A percentile compares a stretch with the other conserved stretches of the same genome.
phyloP scores from a whole-genome alignment of 2,797 vertebrate species.

The Periophthalmus magnuspinnatus region DNA sequence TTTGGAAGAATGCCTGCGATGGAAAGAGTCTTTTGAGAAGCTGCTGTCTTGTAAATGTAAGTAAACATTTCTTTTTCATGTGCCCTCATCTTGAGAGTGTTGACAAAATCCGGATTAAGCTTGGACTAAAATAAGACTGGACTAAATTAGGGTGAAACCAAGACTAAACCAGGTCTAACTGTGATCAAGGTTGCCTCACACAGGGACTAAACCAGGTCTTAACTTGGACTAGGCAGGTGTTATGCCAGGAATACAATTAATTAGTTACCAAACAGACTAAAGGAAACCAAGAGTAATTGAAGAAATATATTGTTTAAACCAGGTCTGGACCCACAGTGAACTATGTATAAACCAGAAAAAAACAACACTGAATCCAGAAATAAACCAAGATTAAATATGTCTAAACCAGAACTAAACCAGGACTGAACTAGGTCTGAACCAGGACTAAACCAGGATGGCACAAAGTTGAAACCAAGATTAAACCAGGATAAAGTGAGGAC shows the following conservation, averaged over 20 bases:
- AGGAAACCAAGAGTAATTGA: too few species aligned
- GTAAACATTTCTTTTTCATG: constrained; percentile 43
- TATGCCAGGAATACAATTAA: not conserved
- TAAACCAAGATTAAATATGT: not conserved
- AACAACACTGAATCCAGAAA: not conserved
- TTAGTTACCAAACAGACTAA: too few species aligned
- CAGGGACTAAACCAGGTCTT: too few species aligned
- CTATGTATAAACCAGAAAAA: not conserved
- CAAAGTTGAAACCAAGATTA: not conserved
- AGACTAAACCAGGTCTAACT: not conserved
- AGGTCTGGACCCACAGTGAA: not conserved
- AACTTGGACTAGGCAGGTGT: not conserved
- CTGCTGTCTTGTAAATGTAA: constrained; percentile 94
- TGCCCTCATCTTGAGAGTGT: not conserved
- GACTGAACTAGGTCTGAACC: not conserved
- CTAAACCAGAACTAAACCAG: not conserved
- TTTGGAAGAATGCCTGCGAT: constrained; percentile 86
- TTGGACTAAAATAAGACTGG: too few species aligned
- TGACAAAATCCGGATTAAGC: too few species aligned
- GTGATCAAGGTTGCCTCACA: too few species aligned
- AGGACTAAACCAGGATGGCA: not conserved
- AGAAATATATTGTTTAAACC: not conserved
- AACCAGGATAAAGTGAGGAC: not conserved
- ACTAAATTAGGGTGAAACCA: not conserved
- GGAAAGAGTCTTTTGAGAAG: constrained; percentile 91